phyloP scores from a whole-genome alignment of 1,140 invertebrate species.

The Zaprionus davidi region DNA sequence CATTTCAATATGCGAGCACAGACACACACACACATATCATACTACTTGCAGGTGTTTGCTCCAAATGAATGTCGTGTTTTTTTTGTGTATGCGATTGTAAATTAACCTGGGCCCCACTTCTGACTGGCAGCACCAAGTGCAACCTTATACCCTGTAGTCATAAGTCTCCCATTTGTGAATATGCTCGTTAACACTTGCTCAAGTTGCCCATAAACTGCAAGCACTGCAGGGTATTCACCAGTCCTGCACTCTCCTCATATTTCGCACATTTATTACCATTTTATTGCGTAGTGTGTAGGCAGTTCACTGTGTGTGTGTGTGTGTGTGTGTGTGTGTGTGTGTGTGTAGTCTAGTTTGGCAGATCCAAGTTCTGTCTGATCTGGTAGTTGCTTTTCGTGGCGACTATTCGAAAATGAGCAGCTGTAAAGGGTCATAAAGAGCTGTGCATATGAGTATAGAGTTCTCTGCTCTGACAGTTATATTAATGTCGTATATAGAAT shows the following conservation, averaged over 20 bases:
- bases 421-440: conserved; percentile 18
- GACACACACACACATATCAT: conserved; percentile 23
- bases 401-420: conserved; percentile 12
- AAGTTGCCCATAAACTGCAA: background rate
- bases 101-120: conserved; percentile 62
- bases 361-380: background rate
- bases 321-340: conserved; percentile 7
- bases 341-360: conserved; percentile 8
- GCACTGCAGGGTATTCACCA: conserved; percentile 4
- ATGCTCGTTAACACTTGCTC: background rate
- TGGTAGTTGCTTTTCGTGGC: conserved; percentile 11
- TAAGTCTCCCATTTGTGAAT: background rate
- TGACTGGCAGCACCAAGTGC: conserved; percentile 48
- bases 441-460: conserved; percentile 7
- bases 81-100: conserved; percentile 60
- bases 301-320: conserved; percentile 6
- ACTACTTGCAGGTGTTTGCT: conserved; percentile 73
- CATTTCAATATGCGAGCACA: conserved; percentile 61
- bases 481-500: background rate
- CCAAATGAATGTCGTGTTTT: conserved; percentile 61
- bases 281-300: conserved; percentile 26
- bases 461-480: conserved; percentile 2
- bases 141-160: conserved; percentile 9
- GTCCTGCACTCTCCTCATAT: conserved; percentile 4
- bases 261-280: conserved; percentile 27